Conservation (phyloP, 1,140 invertebrate genomes). For the Megathymus violae region DNA sequence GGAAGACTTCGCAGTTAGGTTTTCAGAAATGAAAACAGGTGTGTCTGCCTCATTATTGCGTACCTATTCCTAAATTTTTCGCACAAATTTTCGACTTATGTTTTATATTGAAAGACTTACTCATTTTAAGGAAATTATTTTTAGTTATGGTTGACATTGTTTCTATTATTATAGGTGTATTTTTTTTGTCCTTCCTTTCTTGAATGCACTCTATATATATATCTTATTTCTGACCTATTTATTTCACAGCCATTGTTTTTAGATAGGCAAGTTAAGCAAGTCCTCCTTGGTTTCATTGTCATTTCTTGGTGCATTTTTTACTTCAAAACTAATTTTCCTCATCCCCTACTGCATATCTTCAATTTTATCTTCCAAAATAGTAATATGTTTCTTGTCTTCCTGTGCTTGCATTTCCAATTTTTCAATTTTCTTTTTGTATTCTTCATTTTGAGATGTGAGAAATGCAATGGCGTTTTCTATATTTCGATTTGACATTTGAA, state of each 20-base stretch:
- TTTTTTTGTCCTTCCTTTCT: conserved; percentile 18
- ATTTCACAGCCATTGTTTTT: conserved; percentile 22
- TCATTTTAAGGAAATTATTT: conserved; percentile 27
- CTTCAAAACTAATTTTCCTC: conserved; percentile 13
- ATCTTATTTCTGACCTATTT: conserved; percentile 19
- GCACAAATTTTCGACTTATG: conserved; percentile 19
- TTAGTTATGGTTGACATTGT: conserved; percentile 17
- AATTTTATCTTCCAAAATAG: conserved; percentile 15
- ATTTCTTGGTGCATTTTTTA: conserved; percentile 33
- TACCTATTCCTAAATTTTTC: conserved; percentile 4
- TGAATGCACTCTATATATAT: conserved; percentile 21
- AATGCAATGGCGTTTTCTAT: conserved; percentile 20
- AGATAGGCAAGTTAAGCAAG: conserved; percentile 15
- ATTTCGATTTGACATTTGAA: conserved; percentile 7
- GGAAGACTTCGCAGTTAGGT: conserved; percentile 7
- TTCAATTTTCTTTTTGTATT: conserved; percentile 19
- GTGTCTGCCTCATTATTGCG: neutral
- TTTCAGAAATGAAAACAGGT: conserved; percentile 16
- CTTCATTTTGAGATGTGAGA: conserved; percentile 24
- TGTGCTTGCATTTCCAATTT: conserved; percentile 14
- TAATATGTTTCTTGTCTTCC: conserved; percentile 21
- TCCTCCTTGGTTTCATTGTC: conserved; percentile 31
- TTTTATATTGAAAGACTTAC: conserved; percentile 27
- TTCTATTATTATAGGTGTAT: conserved; percentile 36
- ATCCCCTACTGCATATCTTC: conserved; percentile 8